Evolutionary conservation across 2,797 vertebrate genomes (phyloP), one percentile per base, ranked within the genome.

Genomic region (Numenius phaeopus): DNA sequence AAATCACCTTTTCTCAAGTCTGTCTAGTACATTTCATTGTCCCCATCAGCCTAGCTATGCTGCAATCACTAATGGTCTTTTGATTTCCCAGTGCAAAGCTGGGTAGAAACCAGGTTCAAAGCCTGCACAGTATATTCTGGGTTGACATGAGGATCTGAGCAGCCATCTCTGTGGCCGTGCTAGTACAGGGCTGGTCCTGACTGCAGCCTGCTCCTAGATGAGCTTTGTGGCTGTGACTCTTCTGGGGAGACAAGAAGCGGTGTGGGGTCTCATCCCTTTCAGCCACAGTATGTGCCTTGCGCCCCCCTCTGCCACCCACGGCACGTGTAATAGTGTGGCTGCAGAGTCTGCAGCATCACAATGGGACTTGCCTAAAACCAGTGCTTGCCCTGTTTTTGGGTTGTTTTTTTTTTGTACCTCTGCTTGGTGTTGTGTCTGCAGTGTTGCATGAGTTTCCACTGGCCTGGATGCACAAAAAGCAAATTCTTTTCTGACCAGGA

Each of bases 171-270:
- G 30, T 52, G 47, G 10, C 76, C 21, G 0, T 11, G 23, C 11
- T 58, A 10, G 24, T 2, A 15, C 16, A 20, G 44, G 75, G 55
- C 47, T 46, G 40, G 19, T 59, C 46, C 29, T 21, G 64, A 16
- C 37, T 66, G 39, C 70, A 77, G 46, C 54, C 34, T 18, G 52
- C 1, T 59, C 21, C 34, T 21, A 1, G 32, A 34, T 0, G 6
- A 58, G 50, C 29, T 39, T 17, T 40, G n/a, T 26, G 61, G 17
- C 1, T 22, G 20, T 18, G 26, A 32, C 23, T 11, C 16, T 90
- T 59, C 6, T 6, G 3, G 49, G 32, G 24, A 49, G 23, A 23
- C 7, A 5, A 34, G 26, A 14, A 12, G 1, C 4, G 1, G 7
- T 24, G n/a, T 2, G 55, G 39, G 6, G 4, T 50, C 17, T 14